phyloP scores from a whole-genome alignment of 2,888 invertebrate genomes.

The Creontiades dilutus region DNA sequence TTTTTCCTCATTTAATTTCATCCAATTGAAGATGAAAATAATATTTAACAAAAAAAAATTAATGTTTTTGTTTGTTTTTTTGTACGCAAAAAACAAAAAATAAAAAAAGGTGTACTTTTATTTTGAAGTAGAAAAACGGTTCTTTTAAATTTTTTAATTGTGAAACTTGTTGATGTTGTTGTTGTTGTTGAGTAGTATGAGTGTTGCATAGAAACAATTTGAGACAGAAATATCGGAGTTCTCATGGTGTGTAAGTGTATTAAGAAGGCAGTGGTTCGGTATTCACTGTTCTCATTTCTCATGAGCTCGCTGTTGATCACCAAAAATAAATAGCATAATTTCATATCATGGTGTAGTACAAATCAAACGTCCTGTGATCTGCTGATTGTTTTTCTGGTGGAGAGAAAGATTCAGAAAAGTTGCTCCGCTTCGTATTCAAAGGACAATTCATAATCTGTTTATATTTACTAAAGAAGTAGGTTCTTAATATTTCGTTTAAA shows the following conservation, averaged over 20 bases:
- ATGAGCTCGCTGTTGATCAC: no score
- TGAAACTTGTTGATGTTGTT: slow-evolving; percentile 21
- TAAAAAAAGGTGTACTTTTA: slow-evolving; percentile 30
- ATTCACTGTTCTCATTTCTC: no score
- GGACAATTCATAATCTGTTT: no score
- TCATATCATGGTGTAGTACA: no score
- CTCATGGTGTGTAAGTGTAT: not conserved
- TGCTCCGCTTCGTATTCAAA: no score
- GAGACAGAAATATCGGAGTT: slow-evolving; percentile 18
- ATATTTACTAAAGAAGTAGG: no score
- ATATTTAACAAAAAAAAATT: not conserved
- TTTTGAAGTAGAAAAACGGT: not conserved
- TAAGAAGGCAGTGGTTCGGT: not conserved
- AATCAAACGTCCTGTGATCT: no score
- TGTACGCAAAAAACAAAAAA: slow-evolving; percentile 21
- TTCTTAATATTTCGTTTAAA: no score
- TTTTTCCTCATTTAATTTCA: not conserved
- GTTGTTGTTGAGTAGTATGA: slow-evolving; percentile 27
- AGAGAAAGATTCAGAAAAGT: no score
- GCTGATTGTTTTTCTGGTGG: no score
- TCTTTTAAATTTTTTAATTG: not conserved
- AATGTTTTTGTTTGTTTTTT: not conserved
- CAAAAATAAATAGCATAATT: no score
- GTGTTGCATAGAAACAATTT: slow-evolving; percentile 4
- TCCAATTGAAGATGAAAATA: not conserved